Percentiles rank a stretch among this genome's conserved stretches.
phyloP scores from a whole-genome alignment of 2,888 invertebrate genomes.

The Thymelicus lineola region DNA sequence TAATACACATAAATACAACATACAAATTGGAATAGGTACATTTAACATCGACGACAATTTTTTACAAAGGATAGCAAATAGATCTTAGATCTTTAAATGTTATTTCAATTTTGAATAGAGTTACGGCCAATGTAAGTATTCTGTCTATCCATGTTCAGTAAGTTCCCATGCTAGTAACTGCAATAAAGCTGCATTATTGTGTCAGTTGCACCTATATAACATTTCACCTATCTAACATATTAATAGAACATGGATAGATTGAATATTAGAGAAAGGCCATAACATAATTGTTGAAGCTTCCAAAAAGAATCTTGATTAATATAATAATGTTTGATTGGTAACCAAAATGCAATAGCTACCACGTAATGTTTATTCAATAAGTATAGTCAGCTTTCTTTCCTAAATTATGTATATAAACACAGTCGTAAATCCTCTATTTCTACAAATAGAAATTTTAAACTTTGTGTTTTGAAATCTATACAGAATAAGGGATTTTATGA shows the following conservation, averaged over 20 bases:
- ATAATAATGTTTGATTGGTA: neutral
- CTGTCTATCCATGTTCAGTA: too few species aligned
- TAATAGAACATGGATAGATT: too few species aligned
- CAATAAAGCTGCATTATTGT: too few species aligned
- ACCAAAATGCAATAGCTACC: neutral
- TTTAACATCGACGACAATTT: constrained; percentile 17
- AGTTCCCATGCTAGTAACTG: too few species aligned
- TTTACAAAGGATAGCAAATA: neutral
- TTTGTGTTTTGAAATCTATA: constrained; percentile 27
- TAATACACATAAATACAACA: constrained; percentile 42
- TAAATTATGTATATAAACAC: constrained; percentile 19
- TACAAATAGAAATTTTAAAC: constrained; percentile 33
- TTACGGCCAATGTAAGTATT: too few species aligned
- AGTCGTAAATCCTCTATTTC: constrained; percentile 9
- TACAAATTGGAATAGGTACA: constrained; percentile 18
- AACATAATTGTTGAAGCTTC: neutral
- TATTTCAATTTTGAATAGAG: neutral
- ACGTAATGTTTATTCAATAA: neutral
- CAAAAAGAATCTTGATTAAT: neutral
- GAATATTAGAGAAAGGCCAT: too few species aligned
- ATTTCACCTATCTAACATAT: too few species aligned
- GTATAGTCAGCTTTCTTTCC: constrained; percentile 8
- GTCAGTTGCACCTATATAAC: too few species aligned
- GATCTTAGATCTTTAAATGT: constrained; percentile 27
- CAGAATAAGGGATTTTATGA: constrained; percentile 34